Base-by-base conservation (phyloP, 2,888 invertebrate species). In the Yponomeuta sedellus region DNA sequence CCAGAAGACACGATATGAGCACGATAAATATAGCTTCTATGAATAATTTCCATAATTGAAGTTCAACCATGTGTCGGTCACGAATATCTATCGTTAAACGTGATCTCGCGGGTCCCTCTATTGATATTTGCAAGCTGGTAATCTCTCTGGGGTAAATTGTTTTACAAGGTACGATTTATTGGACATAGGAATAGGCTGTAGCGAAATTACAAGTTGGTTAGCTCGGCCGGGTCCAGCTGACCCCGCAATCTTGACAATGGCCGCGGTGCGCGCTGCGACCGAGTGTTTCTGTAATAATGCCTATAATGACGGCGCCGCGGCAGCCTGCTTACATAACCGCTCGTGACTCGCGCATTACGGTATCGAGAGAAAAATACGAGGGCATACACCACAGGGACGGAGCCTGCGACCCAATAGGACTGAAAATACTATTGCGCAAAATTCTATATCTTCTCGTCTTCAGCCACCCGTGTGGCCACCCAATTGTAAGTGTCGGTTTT, bases 231-330 rank as follows among this genome's bases (percentile, higher is more conserved):
- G 80, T 80, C 81, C 74, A 71, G 73, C 86, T 89, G 90, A 90
- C 89, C 90, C 88, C 86, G 83, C 88, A 90, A 91, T 90, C 90
- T 91, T 89, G 89, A 89, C 91, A 90, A 89, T 89, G 88, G 88
- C 83, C 79, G 77, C 76, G 75, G 79, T 78, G 78, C 65, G 25
- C 39, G 62, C 64, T 64, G 77, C 79, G 82, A 76, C 75, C 75
- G 81, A 81, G 84, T 83, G 84, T 85, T 86, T 85, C 83, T 80
- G 79, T 81, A 83, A 81, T 85, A 85, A 89, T 88, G 82, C 79
- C 85, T 85, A 88, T 90, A 90, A 89, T 89, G 88, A 85, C 82
- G 83, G 79, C 80, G 81, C 81, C 80, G 79, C 85, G 80, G 88
- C 88, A 83, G 86, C 87, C 81, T 85, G 89, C 87, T 90, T 90